Evolutionary conservation across 2,113 vertebrate genomes (phyloP).

Genomic region (Rhadina sibilatrix): DNA sequence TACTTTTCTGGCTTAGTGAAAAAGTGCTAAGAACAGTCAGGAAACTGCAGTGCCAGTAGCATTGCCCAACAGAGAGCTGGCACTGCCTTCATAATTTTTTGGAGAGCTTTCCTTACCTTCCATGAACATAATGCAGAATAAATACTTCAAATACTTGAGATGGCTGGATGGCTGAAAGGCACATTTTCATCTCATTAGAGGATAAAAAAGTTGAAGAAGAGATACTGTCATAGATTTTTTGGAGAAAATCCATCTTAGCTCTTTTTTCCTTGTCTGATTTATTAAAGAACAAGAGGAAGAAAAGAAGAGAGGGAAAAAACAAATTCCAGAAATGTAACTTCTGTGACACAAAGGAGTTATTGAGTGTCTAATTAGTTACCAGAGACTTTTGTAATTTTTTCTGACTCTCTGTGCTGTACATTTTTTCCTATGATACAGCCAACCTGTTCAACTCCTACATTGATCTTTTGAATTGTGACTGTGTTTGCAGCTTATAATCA

Average conservation of each 20-base stretch:
- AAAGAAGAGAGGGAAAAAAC: neutral
- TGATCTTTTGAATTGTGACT: neutral
- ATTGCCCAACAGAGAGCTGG: neutral
- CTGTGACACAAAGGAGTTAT: neutral
- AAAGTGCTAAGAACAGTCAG: neutral
- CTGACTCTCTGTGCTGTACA: neutral
- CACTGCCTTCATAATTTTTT: neutral
- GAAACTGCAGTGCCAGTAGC: neutral
- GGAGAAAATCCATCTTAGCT: neutral
- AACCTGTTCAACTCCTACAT: neutral
- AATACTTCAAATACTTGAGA: neutral
- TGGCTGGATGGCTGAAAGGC: neutral
- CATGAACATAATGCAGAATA: neutral
- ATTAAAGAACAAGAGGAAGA: neutral
- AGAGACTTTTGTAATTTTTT: neutral
- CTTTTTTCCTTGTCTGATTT: neutral
- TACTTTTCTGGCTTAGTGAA: neutral
- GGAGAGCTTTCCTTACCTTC: neutral
- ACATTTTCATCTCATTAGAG: neutral
- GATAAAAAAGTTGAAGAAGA: neutral
- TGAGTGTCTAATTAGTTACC: neutral
- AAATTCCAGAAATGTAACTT: neutral
- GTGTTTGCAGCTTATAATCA: neutral
- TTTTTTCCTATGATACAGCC: neutral
- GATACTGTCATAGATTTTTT: neutral